These are phyloP conservation scores for Cyrtorhinus lividipennis DNA, from an alignment of 1,140 invertebrate species.

Conservation along the genomic window DNA sequence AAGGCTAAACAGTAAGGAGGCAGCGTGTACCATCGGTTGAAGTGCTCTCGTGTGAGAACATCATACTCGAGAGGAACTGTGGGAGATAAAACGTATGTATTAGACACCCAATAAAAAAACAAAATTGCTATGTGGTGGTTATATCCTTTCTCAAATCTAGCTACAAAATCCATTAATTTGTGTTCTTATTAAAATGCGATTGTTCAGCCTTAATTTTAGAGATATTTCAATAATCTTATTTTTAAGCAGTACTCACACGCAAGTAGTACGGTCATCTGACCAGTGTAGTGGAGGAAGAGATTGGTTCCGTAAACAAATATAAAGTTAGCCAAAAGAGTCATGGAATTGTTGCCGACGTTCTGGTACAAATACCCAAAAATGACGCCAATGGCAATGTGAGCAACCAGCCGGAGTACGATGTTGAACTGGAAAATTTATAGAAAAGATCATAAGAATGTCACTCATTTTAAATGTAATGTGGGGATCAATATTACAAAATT, in stretches of 20 bases:
- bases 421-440: conserved; percentile 24
- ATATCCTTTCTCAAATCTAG: no score
- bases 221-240: not conserved
- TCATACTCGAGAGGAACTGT: conserved; percentile 70
- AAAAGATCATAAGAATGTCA: no score
- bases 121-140: no score
- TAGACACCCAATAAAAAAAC: not conserved
- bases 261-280: conserved; percentile 89
- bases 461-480: no score
- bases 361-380: conserved; percentile 80
- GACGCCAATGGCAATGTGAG: conserved; percentile 67
- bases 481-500: no score
- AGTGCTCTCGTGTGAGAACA: conserved; percentile 74
- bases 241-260: conserved; percentile 68
- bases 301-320: conserved; percentile 84
- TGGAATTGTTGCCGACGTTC: conserved; percentile 71
- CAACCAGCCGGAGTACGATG: conserved; percentile 46
- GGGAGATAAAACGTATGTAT: no score
- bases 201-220: not conserved
- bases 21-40: conserved; percentile 87
- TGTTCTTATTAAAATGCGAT: not conserved
- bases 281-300: conserved; percentile 80
- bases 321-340: conserved; percentile 74
- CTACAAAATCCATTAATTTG: no score
- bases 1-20: conserved; percentile 80